These are phyloP conservation scores for Solea senegalensis DNA, from an alignment of 2,113 vertebrate species.

Conservation along the genomic window DNA sequence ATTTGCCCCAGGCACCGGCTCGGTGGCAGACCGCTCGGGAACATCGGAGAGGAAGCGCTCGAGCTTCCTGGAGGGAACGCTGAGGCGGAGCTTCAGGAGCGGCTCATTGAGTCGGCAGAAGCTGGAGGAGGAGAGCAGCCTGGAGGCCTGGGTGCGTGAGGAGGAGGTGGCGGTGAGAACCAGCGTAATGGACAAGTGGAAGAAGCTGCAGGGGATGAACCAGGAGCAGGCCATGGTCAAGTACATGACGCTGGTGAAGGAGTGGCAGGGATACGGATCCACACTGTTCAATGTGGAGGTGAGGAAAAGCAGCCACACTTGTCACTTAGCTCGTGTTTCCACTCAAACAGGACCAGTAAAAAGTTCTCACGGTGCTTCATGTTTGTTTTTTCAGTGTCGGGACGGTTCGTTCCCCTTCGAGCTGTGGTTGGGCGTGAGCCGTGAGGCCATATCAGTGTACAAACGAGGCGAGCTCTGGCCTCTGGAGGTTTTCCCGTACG, in stretches of 20 bases:
- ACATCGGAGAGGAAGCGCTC: constrained; percentile 87
- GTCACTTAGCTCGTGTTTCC: too few relatives aligned
- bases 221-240: constrained; percentile 94
- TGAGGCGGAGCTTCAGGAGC: constrained; percentile 92
- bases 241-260: constrained; percentile 93
- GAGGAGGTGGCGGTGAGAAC: constrained; percentile 85
- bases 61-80: constrained; percentile 94
- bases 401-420: constrained; percentile 91
- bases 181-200: constrained; percentile 94
- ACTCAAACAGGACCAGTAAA: too few relatives aligned
- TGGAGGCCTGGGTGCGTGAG: constrained; percentile 94
- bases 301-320: constrained; percentile 28
- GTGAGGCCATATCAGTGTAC: constrained; percentile 93
- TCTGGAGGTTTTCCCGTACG: constrained; percentile 93
- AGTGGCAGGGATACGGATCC: constrained; percentile 96
- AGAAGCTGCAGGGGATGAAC: constrained; percentile 90
- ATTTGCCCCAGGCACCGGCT: constrained; percentile 73
- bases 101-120: constrained; percentile 85
- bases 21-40: constrained; percentile 51
- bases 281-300: constrained; percentile 97
- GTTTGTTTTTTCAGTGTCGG: constrained; percentile 79
- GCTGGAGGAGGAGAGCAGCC: constrained; percentile 86
- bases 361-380: neutral
- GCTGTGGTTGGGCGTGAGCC: constrained; percentile 93
- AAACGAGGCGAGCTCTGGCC: constrained; percentile 92